These are phyloP conservation scores for Anseranas semipalmata DNA, from an alignment of 2,113 vertebrate species.

Conservation along the genomic window DNA sequence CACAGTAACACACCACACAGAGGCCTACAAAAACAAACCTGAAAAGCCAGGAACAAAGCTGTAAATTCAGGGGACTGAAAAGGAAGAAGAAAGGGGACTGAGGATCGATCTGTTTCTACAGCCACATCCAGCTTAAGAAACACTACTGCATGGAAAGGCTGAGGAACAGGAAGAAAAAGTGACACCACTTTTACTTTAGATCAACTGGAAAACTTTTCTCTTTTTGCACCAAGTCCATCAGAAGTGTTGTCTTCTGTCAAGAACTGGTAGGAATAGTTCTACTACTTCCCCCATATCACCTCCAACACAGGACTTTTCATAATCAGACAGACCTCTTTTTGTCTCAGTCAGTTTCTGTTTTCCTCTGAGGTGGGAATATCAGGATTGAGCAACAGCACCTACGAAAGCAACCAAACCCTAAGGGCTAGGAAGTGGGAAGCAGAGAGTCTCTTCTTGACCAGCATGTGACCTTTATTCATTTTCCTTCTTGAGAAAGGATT, in stretches of 20 bases:
- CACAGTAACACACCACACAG: not conserved
- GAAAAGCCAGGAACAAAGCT: not conserved
- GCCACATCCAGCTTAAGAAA: not conserved
- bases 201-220: not conserved
- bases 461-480: not conserved
- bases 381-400: not conserved
- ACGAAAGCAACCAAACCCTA: not conserved
- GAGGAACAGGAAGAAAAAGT: not conserved
- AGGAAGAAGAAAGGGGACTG: not conserved
- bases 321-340: not conserved
- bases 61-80: not conserved
- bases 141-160: rapidly evolving
- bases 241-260: not conserved
- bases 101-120: not conserved
- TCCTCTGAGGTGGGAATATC: not conserved
- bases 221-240: not conserved
- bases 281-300: rapidly evolving
- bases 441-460: not conserved
- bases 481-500: not conserved
- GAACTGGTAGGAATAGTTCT: not conserved
- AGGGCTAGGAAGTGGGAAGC: not conserved
- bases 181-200: not conserved
- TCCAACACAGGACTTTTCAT: not conserved
- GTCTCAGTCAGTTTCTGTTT: not conserved
- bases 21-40: not conserved